phyloP scores from a whole-genome alignment of 2,797 vertebrate genomes.

The Mus minutoides region DNA sequence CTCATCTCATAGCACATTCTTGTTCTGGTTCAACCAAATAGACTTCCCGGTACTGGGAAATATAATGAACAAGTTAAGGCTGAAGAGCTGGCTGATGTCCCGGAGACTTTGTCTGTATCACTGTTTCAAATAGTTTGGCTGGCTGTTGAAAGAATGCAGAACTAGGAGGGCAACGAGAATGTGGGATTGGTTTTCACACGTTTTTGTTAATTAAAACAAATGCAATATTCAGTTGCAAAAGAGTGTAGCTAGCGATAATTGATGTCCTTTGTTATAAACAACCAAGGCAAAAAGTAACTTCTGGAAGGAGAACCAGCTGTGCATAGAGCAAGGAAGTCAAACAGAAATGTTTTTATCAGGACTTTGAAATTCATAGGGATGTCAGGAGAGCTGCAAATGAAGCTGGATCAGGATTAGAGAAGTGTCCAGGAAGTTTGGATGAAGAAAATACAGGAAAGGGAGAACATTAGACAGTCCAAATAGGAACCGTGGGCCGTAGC shows the following conservation, averaged over 20 bases:
- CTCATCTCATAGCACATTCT: constrained; percentile 74
- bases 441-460: background rate
- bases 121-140: constrained; percentile 80
- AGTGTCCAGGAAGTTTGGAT: background rate
- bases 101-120: constrained; percentile 83
- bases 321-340: background rate
- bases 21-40: constrained; percentile 69
- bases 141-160: constrained; percentile 78
- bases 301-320: background rate
- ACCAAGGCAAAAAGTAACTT: background rate
- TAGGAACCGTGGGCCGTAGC: background rate
- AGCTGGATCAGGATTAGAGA: background rate
- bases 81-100: constrained; percentile 80
- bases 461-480: background rate
- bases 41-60: constrained; percentile 44
- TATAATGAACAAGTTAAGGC: constrained; percentile 72
- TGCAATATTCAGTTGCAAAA: background rate
- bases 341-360: background rate
- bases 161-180: constrained; percentile 58
- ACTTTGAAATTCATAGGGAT: background rate
- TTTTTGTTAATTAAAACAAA: constrained; percentile 83
- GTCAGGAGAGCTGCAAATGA: background rate
- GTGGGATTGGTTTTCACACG: constrained; percentile 57
- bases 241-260: background rate
- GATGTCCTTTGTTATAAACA: background rate